These are phyloP conservation scores for Tyrophagus putrescentiae DNA, from an alignment of 1,140 invertebrate species.

Conservation along the genomic window DNA sequence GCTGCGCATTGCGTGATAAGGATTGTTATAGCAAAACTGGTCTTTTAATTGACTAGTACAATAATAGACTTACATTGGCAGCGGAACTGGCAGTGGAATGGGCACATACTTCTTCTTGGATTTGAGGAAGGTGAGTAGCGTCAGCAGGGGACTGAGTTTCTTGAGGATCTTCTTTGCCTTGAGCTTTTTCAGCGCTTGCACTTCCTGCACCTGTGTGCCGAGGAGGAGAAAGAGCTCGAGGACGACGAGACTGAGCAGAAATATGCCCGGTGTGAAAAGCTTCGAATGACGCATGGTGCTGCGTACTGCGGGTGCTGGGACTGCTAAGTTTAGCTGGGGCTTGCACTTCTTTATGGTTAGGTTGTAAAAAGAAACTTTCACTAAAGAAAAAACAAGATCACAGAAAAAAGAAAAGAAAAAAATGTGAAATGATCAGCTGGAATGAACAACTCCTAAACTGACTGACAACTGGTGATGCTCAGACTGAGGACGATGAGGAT, in stretches of 20 bases:
- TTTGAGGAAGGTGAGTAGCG: slow-evolving; percentile 6
- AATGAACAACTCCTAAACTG: no score
- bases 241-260: slow-evolving; percentile 4
- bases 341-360: no score
- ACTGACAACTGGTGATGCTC: no score
- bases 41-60: not conserved
- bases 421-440: no score
- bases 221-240: not conserved
- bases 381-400: no score
- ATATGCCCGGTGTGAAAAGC: not conserved
- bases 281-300: no score
- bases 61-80: slow-evolving; percentile 8
- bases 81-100: not conserved
- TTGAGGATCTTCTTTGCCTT: slow-evolving; percentile 14
- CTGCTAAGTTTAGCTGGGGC: no score
- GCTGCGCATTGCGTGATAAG: not conserved
- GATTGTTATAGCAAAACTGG: not conserved
- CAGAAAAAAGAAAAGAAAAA: no score
- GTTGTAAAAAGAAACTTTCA: no score
- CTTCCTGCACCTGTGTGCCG: slow-evolving; percentile 5
- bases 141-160: not conserved
- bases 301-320: no score
- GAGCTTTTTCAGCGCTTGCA: slow-evolving; percentile 12
- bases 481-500: no score
- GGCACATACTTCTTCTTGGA: slow-evolving; percentile 12